Percentiles rank a stretch among this genome's conserved stretches.
Conservation (phyloP, 2,797 vertebrate species). For the Telmatherina bonti region DNA sequence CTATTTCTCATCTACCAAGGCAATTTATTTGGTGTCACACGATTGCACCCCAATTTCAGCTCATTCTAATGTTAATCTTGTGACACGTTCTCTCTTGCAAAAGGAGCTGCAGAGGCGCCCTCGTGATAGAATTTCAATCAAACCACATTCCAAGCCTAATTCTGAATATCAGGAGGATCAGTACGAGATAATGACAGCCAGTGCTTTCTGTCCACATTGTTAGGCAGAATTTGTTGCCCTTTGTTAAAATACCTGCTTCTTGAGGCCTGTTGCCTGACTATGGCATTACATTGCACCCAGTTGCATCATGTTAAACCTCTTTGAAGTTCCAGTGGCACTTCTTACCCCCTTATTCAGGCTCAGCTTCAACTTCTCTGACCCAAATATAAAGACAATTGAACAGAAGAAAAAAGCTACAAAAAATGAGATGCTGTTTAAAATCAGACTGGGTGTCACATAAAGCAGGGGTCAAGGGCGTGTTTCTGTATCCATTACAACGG, state of each 20-base stretch:
- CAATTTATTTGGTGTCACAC: constrained; percentile 74
- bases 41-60: constrained; percentile 76
- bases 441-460: constrained; percentile 25
- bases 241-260: constrained; percentile 75
- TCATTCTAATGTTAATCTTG: constrained; percentile 71
- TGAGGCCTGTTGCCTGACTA: constrained; percentile 63
- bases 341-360: constrained; percentile 70
- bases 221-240: constrained; percentile 62
- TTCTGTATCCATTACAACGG: constrained; percentile 16
- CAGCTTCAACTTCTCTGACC: constrained; percentile 72
- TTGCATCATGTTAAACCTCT: constrained; percentile 81
- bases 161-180: constrained; percentile 71
- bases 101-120: constrained; percentile 41
- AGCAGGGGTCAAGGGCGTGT: constrained; percentile 33
- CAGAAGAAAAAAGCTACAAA: constrained; percentile 16
- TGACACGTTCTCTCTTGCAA: constrained; percentile 49
- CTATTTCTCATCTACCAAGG: constrained; percentile 67
- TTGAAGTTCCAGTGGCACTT: constrained; percentile 80
- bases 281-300: constrained; percentile 71
- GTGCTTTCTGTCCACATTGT: constrained; percentile 58
- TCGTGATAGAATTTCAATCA: constrained; percentile 71
- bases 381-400: constrained; percentile 68
- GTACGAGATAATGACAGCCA: constrained; percentile 66
- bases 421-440: constrained; percentile 42
- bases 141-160: constrained; percentile 57